These are phyloP conservation scores for Rhamnusium bicolor DNA, from an alignment of 2,888 invertebrate species.

Conservation along the genomic window DNA sequence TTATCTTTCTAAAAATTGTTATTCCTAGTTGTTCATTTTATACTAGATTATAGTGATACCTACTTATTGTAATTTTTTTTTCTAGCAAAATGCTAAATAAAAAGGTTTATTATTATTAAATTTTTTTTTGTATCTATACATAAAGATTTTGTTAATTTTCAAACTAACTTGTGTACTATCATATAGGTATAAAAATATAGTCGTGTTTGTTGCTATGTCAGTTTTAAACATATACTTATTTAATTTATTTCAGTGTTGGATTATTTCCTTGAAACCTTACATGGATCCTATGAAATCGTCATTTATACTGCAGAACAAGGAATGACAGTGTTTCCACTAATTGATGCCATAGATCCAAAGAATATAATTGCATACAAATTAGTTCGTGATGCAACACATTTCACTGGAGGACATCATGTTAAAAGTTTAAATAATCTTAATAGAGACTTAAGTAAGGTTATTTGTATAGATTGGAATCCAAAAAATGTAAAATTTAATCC, in stretches of 20 bases:
- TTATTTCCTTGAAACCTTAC: constrained; percentile 86
- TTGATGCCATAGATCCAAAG: constrained; percentile 94
- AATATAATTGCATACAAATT: constrained; percentile 90
- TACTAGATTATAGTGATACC: too few relatives aligned
- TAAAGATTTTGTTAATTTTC: too few relatives aligned
- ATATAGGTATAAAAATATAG: too few relatives aligned
- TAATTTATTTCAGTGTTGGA: constrained; percentile 76
- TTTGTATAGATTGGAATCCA: constrained; percentile 95
- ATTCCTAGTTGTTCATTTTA: too few relatives aligned
- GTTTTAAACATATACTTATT: not conserved
- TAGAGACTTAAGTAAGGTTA: constrained; percentile 89
- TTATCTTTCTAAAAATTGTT: too few relatives aligned
- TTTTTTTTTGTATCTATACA: too few relatives aligned
- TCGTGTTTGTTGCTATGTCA: too few relatives aligned
- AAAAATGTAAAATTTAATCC: constrained; percentile 90
- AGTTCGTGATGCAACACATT: constrained; percentile 96
- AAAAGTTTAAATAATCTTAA: constrained; percentile 91
- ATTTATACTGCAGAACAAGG: constrained; percentile 97
- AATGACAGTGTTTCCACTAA: constrained; percentile 94
- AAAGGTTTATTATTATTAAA: too few relatives aligned
- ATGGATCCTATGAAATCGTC: constrained; percentile 90
- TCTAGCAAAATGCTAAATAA: too few relatives aligned
- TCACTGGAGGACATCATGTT: constrained; percentile 93
- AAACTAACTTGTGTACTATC: too few relatives aligned
- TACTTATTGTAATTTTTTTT: too few relatives aligned